Percentiles rank a stretch among this genome's conserved stretches.
These are phyloP conservation scores for Barbus barbus DNA, from an alignment of 2,113 vertebrate species.

Conservation along the genomic window DNA sequence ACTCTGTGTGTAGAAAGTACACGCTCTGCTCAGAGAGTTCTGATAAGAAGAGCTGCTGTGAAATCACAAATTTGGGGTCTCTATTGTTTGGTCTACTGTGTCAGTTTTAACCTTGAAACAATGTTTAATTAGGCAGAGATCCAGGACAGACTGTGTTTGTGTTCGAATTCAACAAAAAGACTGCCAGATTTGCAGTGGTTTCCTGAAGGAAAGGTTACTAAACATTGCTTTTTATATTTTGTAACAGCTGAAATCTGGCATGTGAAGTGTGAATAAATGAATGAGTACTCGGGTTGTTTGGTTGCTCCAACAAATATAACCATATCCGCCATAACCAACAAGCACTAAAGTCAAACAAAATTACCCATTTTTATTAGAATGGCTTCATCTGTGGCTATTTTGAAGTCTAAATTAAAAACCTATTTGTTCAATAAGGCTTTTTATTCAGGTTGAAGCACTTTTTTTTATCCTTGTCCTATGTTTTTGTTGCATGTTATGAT, in stretches of 20 bases:
- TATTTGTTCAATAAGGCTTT: too few species aligned
- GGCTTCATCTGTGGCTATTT: too few species aligned
- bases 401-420: too few species aligned
- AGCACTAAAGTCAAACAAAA: neutral
- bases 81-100: slow-evolving; percentile 25
- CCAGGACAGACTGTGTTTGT: neutral
- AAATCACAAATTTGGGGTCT: neutral
- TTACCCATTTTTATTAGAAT: too few species aligned
- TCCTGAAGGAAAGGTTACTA: neutral
- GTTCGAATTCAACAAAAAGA: neutral
- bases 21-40: neutral
- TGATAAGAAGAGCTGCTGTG: slow-evolving; percentile 1
- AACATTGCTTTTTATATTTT: neutral
- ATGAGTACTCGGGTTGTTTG: neutral
- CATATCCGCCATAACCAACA: neutral
- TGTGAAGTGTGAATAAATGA: too few species aligned
- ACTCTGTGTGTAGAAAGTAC: neutral
- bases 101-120: neutral
- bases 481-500: too few species aligned
- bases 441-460: too few species aligned
- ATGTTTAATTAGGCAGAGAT: slow-evolving; percentile 23
- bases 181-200: neutral
- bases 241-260: too few species aligned
- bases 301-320: neutral
- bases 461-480: too few species aligned